Evolutionary conservation across 2,113 vertebrate genomes (phyloP), one percentile per base, ranked within the genome.

Genomic region (Phainopepla nitens): DNA sequence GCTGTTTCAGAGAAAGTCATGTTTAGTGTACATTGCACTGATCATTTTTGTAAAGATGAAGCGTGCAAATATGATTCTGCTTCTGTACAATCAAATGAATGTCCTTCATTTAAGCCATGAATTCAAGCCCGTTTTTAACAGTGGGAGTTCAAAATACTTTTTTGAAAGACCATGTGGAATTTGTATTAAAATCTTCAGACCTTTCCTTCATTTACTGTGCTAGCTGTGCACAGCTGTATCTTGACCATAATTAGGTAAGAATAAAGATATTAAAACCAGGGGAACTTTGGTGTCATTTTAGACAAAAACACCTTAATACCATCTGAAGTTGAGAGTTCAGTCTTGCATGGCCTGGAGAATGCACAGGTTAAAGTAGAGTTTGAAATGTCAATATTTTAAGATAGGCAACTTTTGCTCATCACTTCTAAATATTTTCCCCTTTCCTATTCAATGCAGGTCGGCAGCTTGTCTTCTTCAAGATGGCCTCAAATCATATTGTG

Each of bases 391-490:
- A 0, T 64, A 33, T 61, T 89, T 91, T 49, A 51, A 90, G 29
- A 19, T 53, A 49, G 14, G 13, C 45, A 76, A 16, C 6, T 73
- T 86, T 70, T 83, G 35, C 60, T 95, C 33, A 20, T 82, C 22
- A 3, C 31, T 61, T 80, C 65, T 84, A 58, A 76, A 21, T 36
- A 47, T 54, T 57, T 70, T 47, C 19, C 14, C 21, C 19, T 47
- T 50, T 91, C 65, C 61, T 92, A 13, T 75, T 87, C 6, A 72
- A 35, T 87, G 50, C 92, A 99, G 99, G 98, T 96, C 98, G 98
- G 75, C 98, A 98, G 93, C 98, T 99, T 90, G 98, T 98, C 93
- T 98, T 98, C 97, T 99, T 99, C 97, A 99, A 99, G 96, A 98
- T 97, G 41, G 98, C 98, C 75, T 98, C 98, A 58, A 98, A 95